A percentile compares a stretch with the other conserved stretches of the same genome.
These are phyloP conservation scores for Denticeps clupeoides DNA, from an alignment of 2,797 vertebrate genomes.

Conservation along the genomic window DNA sequence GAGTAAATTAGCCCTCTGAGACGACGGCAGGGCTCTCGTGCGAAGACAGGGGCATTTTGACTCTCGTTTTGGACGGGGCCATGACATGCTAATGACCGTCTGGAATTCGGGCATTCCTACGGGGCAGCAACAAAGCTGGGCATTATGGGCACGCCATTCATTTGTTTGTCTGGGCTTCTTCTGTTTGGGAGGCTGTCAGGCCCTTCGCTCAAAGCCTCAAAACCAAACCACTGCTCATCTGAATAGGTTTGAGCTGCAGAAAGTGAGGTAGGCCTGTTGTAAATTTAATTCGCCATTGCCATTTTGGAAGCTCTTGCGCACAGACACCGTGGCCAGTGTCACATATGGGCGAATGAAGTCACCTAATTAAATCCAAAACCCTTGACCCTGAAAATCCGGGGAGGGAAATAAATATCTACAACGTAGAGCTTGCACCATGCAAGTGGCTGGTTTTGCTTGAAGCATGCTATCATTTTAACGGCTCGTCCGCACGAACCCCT, in stretches of 20 bases:
- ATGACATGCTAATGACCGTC: constrained; percentile 15
- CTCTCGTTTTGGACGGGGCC: constrained; percentile 3
- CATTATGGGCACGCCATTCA: constrained; percentile 17
- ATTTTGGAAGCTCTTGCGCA: too few relatives aligned
- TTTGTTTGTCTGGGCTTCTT: constrained; percentile 29
- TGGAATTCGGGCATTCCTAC: constrained; percentile 19
- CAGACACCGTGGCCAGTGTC: constrained; percentile 15
- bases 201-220: too few relatives aligned
- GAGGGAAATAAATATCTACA: not conserved
- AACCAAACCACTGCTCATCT: too few relatives aligned
- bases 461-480: constrained; percentile 11
- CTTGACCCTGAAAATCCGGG: not conserved
- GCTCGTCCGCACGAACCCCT: constrained; percentile 1
- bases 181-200: not conserved
- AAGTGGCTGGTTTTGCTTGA: constrained; percentile 6
- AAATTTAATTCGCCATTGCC: too few relatives aligned
- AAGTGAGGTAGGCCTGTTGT: too few relatives aligned
- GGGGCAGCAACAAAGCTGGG: constrained; percentile 20
- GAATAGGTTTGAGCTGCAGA: too few relatives aligned
- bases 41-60: not conserved
- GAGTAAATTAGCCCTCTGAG: too few relatives aligned
- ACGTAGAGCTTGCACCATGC: not conserved
- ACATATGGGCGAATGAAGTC: constrained; percentile 22
- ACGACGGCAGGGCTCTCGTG: too few relatives aligned
- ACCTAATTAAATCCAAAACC: constrained; percentile 30